phyloP scores from a whole-genome alignment of 2,113 vertebrate species.

The Candoia aspera region DNA sequence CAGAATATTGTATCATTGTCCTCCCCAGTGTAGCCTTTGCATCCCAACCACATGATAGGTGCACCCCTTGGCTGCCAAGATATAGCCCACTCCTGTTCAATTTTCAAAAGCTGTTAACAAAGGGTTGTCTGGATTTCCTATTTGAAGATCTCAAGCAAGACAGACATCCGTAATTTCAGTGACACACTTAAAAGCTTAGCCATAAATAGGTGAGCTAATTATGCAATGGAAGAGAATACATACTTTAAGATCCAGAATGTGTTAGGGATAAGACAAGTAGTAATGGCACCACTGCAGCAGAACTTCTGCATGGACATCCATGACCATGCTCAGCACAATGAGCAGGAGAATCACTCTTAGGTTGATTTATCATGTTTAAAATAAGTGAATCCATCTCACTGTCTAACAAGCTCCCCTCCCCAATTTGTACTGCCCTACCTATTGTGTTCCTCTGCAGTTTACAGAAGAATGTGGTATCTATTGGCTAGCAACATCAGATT shows the following conservation, averaged over 20 bases:
- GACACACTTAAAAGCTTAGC: neutral
- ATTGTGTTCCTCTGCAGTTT: neutral
- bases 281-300: neutral
- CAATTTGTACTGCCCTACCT: neutral
- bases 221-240: neutral
- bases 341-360: neutral
- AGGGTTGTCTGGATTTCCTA: neutral
- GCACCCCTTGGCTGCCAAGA: neutral
- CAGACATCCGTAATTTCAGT: neutral
- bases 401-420: neutral
- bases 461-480: neutral
- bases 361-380: neutral
- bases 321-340: neutral
- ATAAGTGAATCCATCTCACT: neutral
- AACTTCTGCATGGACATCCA: neutral
- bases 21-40: neutral
- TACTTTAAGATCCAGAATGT: neutral
- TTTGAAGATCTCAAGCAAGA: neutral
- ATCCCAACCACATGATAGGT: neutral
- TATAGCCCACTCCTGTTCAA: neutral
- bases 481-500: neutral
- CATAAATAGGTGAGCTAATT: neutral
- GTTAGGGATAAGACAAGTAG: neutral
- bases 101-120: neutral
- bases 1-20: too few relatives aligned